Conservation (phyloP, 2,113 vertebrate species). For the Nerophis lumbriciformis region DNA sequence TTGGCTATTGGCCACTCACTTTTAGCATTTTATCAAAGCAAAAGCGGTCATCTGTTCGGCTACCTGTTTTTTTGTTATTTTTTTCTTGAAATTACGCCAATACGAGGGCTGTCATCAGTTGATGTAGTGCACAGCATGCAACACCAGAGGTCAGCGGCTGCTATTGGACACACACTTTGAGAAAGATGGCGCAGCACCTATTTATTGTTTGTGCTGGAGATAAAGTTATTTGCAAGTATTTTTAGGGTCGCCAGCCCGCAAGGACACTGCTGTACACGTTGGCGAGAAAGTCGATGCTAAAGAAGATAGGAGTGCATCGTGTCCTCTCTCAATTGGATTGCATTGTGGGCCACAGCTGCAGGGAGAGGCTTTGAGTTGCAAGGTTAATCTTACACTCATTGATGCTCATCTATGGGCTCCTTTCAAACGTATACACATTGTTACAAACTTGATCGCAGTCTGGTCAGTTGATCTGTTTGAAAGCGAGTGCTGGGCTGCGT, state of each 20-base stretch:
- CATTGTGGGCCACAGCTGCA: conserved; percentile 1
- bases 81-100: no score
- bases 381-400: background rate
- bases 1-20: no score
- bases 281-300: background rate
- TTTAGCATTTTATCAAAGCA: background rate
- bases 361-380: background rate
- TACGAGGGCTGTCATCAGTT: no score
- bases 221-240: background rate
- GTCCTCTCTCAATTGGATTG: background rate
- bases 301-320: background rate
- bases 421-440: background rate
- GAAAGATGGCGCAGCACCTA: no score
- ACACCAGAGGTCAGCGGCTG: conserved; percentile 4
- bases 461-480: conserved; percentile 1
- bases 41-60: no score
- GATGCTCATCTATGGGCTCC: background rate
- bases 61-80: no score
- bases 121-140: background rate
- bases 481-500: background rate
- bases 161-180: background rate
- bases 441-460: background rate
- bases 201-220: background rate
- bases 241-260: background rate
- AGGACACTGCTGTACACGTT: background rate